Evolutionary conservation across 2,888 invertebrate genomes (phyloP).

Genomic region (Oligia fasciuncula): DNA sequence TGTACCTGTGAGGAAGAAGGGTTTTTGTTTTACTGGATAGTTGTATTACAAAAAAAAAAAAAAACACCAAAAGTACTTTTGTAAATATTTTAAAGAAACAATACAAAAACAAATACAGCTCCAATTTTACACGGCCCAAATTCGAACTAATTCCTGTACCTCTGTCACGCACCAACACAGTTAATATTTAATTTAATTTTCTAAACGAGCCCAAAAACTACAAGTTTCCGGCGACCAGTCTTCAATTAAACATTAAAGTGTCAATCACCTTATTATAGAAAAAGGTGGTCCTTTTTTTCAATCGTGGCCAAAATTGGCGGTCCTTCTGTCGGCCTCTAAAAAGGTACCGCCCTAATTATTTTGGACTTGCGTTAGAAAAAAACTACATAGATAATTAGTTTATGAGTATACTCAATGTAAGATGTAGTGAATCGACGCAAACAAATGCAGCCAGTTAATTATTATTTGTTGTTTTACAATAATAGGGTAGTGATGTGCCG

Average conservation of each 20-base stretch:
- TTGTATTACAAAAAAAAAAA: neutral
- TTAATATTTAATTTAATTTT: constrained; percentile 56
- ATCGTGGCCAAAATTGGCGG: constrained; percentile 72
- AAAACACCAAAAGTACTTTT: neutral
- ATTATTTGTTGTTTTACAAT: constrained; percentile 76
- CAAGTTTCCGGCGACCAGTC: constrained; percentile 71
- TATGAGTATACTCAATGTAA: constrained; percentile 87
- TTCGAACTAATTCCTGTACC: neutral
- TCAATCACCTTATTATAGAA: constrained; percentile 86
- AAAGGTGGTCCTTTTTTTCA: constrained; percentile 77
- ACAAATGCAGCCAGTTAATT: constrained; percentile 83
- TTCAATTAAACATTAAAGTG: constrained; percentile 81
- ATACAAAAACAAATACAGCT: constrained; percentile 21
- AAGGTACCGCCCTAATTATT: constrained; percentile 82
- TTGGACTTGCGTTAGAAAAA: constrained; percentile 70
- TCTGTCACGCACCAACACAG: constrained; percentile 25
- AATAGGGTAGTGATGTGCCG: constrained; percentile 69
- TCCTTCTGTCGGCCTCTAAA: constrained; percentile 69
- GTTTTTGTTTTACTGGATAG: neutral
- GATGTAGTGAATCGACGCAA: constrained; percentile 81
- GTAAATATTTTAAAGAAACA: neutral
- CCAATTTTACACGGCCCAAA: neutral
- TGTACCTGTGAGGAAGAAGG: constrained; percentile 83
- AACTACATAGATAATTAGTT: constrained; percentile 83
- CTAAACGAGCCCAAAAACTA: constrained; percentile 46